Base-by-base conservation (phyloP, 2,888 invertebrate genomes). In the Agriopis aurantiaria region DNA sequence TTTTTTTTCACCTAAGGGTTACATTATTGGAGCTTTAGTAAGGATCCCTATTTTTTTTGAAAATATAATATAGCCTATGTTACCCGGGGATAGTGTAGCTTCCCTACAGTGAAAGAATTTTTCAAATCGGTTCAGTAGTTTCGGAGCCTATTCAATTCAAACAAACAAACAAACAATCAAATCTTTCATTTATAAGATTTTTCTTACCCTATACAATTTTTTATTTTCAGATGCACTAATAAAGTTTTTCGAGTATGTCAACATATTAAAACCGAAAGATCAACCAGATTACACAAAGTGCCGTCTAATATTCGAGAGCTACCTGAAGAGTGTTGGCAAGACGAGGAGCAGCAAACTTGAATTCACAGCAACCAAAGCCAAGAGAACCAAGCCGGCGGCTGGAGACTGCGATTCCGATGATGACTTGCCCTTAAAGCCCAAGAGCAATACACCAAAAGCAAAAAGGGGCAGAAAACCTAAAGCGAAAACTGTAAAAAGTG, bases 241-340 rank as follows among this genome's bases (percentile, higher is more conserved):
- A 11, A 95, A 96, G 63, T 97, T 95, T 82, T 95, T 98, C 78
- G 95, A 96, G 71, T 96, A 97, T 82, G 95, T 97, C 5, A 93
- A 95, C 59, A 94, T 95, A 51, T 78, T 98, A 79, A 94, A 96
- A 74, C 97, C 97, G 77, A 96, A 97, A 79, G 96, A 96, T 17
- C 89, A 88, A 12, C 97, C 98, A 0, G 96, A 98, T 85, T 98
- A 98, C 84, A 91, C 95, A 0, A 96, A 96, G 85, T 96, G 97
- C 74, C 95, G 96, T 14, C 95, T 95, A 72, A 90, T 97, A 14
- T 96, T 98, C 74, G 88, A 92, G 40, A 89, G 89, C 55, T 97
- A 96, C 12, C 88, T 98, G 0, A 96, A 96, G 82, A 89, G 93
- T 23, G 87, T 96, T 61, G 96, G 96, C 9, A 94, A 95, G 52